Percentiles rank a stretch among this genome's conserved stretches.
Evolutionary conservation across 1,140 invertebrate genomes (phyloP).

Genomic region (Pomphorhynchus laevis): DNA sequence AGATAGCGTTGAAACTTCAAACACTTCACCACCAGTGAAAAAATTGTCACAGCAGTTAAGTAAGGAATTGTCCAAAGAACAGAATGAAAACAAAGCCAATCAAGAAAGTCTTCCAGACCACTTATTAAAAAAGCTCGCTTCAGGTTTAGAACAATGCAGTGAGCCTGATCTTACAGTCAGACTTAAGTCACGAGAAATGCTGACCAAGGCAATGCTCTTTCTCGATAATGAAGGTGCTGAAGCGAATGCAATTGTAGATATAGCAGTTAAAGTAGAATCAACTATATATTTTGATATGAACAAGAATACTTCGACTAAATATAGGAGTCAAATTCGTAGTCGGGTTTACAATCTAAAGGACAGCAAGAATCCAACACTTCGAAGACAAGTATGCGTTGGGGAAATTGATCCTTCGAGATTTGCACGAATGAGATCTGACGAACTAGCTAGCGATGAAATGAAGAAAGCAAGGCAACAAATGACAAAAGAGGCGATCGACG

Average conservation of each 20-base stretch:
- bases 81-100: no score
- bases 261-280: background rate
- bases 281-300: background rate
- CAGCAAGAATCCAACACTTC: background rate
- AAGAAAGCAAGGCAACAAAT: slow-evolving; percentile 54
- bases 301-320: slow-evolving; percentile 11
- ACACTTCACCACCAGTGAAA: no score
- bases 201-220: background rate
- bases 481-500: slow-evolving; percentile 66
- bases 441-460: slow-evolving; percentile 86
- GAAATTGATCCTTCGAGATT: slow-evolving; percentile 38
- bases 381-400: slow-evolving; percentile 28
- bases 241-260: background rate
- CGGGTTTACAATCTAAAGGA: slow-evolving; percentile 2
- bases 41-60: no score
- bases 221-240: background rate
- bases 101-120: no score
- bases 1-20: no score
- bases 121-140: no score
- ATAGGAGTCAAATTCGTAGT: background rate
- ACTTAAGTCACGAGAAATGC: background rate
- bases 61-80: no score
- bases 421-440: slow-evolving; percentile 64
- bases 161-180: no score
- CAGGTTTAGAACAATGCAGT: no score